A percentile compares a stretch with the other conserved stretches of the same genome.
Conservation (phyloP, 37 sponge, comb jelly and placozoan species). For the Theonella swinhoei region DNA sequence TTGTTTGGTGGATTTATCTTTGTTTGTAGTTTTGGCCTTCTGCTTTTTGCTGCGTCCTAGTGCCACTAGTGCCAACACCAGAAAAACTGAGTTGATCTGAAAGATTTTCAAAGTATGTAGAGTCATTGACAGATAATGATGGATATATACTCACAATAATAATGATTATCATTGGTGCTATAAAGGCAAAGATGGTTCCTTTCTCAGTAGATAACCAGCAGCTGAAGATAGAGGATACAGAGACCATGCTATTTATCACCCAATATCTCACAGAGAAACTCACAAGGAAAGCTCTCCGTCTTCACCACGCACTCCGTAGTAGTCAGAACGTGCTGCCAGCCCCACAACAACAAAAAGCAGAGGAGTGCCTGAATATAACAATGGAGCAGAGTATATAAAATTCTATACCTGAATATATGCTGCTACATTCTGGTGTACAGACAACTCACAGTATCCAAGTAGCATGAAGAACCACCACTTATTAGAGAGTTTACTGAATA, state of each 20-base stretch:
- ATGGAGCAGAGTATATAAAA: background rate
- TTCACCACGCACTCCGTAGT: conserved; percentile 15
- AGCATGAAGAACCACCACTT: conserved; percentile 51
- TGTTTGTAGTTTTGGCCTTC: background rate
- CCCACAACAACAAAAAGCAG: conserved; percentile 13
- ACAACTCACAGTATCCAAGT: conserved; percentile 47
- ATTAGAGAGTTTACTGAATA: conserved; percentile 41
- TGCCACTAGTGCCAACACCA: background rate
- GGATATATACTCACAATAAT: conserved; percentile 63
- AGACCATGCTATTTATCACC: too few relatives aligned
- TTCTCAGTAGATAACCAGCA: conserved; percentile 62
- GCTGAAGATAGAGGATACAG: too few relatives aligned
- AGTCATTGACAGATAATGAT: too few relatives aligned
- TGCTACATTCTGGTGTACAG: too few relatives aligned
- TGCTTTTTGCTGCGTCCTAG: background rate
- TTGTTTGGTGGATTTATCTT: background rate
- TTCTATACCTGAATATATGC: too few relatives aligned
- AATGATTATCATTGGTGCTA: conserved; percentile 51
- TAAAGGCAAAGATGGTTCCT: conserved; percentile 66
- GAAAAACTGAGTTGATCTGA: background rate
- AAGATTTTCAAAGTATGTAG: too few relatives aligned
- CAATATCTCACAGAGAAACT: too few relatives aligned
- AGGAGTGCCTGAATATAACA: conserved; percentile 1
- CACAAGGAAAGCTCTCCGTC: conserved; percentile 15
- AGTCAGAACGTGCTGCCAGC: background rate